phyloP scores from a whole-genome alignment of 2,797 vertebrate genomes.

The Tapera naevia region DNA sequence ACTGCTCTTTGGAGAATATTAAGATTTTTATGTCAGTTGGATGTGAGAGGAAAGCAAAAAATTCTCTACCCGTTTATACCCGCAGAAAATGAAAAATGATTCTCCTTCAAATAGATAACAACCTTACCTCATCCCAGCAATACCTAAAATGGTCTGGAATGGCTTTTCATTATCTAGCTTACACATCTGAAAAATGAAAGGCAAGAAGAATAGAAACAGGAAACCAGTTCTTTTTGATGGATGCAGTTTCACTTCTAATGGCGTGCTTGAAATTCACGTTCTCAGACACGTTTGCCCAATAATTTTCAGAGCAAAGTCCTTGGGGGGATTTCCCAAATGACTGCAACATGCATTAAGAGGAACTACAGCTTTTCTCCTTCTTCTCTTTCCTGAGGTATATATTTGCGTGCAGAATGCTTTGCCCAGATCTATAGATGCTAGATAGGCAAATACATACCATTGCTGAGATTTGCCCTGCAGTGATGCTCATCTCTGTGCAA shows the following conservation, averaged over 20 bases:
- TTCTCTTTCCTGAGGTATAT: slow-evolving; percentile 5
- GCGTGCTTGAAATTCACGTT: slow-evolving; percentile 36
- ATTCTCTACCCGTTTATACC: background rate
- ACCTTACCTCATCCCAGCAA: slow-evolving; percentile 37
- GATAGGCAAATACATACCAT: slow-evolving; percentile 44
- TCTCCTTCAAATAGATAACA: slow-evolving; percentile 47
- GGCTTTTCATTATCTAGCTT: slow-evolving; percentile 55
- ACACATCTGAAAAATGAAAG: slow-evolving; percentile 55
- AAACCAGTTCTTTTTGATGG: slow-evolving; percentile 43
- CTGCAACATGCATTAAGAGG: slow-evolving; percentile 13
- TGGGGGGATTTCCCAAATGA: slow-evolving; percentile 56
- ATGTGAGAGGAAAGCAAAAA: slow-evolving; percentile 43
- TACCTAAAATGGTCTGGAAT: slow-evolving; percentile 52
- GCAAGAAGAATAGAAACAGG: slow-evolving; percentile 32
- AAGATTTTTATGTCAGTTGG: slow-evolving; percentile 31
- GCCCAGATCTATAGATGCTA: slow-evolving; percentile 37
- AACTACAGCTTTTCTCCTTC: slow-evolving; percentile 2
- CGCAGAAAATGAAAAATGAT: slow-evolving; percentile 51
- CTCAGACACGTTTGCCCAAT: slow-evolving; percentile 27
- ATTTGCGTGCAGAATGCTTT: slow-evolving; percentile 18
- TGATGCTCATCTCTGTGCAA: background rate
- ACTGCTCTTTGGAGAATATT: background rate
- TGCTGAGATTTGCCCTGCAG: slow-evolving; percentile 44
- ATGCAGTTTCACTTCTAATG: slow-evolving; percentile 42
- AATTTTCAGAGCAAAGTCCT: slow-evolving; percentile 41